Percentiles rank a stretch among this genome's conserved stretches.
These are phyloP conservation scores for Channa striata DNA, from an alignment of 2,797 vertebrate species.

Conservation along the genomic window DNA sequence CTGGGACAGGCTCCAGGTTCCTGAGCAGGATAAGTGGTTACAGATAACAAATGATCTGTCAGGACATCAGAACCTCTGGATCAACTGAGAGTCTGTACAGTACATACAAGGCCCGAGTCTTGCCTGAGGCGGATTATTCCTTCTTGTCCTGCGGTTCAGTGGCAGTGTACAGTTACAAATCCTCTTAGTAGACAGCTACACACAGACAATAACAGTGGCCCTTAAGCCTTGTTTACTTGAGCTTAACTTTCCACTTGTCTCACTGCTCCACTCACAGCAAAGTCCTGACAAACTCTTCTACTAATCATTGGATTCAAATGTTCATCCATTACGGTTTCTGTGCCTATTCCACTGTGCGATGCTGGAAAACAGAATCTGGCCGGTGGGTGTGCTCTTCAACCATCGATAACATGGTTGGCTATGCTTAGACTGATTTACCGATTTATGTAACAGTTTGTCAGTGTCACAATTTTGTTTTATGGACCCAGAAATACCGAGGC, in stretches of 20 bases:
- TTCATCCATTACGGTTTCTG: conserved; percentile 48
- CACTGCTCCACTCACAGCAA: conserved; percentile 41
- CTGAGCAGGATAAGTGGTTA: too few species aligned
- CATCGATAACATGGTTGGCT: conserved; percentile 44
- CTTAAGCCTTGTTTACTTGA: conserved; percentile 63
- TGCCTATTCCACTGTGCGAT: conserved; percentile 47
- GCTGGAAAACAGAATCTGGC: conserved; percentile 39
- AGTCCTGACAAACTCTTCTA: conserved; percentile 38
- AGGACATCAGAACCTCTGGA: conserved; percentile 31
- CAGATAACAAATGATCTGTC: too few species aligned
- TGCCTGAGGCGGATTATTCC: conserved; percentile 15
- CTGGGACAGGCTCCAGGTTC: too few species aligned
- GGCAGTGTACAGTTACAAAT: conserved; percentile 38
- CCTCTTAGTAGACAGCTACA: conserved; percentile 55
- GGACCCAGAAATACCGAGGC: too few species aligned
- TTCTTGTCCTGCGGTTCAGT: conserved; percentile 42
- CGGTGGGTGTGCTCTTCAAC: conserved; percentile 49
- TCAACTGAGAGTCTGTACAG: too few species aligned
- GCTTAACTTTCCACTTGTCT: conserved; percentile 56
- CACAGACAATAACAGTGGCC: conserved; percentile 63
- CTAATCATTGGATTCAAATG: conserved; percentile 39
- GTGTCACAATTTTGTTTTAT: too few species aligned
- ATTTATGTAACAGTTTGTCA: conserved; percentile 51
- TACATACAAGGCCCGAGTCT: too few species aligned
- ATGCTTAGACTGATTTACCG: conserved; percentile 55